These are phyloP conservation scores for Neopelma chrysocephalum DNA, from an alignment of 2,797 vertebrate species.

Conservation along the genomic window DNA sequence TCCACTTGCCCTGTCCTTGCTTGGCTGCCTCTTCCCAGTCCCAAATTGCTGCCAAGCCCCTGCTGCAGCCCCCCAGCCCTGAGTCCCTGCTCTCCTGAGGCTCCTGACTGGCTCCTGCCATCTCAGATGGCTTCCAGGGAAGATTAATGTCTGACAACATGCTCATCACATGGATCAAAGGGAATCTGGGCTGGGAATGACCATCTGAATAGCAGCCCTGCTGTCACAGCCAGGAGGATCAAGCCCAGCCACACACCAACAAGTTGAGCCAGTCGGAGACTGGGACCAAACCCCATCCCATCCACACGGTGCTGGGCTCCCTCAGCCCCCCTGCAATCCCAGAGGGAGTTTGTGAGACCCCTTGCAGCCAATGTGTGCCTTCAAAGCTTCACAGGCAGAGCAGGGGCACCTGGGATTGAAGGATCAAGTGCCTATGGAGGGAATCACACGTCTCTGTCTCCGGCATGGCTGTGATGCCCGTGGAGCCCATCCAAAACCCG, in stretches of 20 bases:
- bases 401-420: rapidly evolving
- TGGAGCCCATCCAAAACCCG: background rate
- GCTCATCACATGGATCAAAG: background rate
- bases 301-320: background rate
- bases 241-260: rapidly evolving
- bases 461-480: background rate
- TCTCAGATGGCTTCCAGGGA: background rate
- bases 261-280: rapidly evolving
- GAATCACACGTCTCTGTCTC: background rate
- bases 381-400: background rate
- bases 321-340: background rate
- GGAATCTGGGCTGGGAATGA: background rate
- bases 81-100: background rate
- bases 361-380: background rate
- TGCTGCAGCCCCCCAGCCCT: rapidly evolving
- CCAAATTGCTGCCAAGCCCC: background rate
- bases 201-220: rapidly evolving
- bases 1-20: background rate
- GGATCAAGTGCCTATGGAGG: constrained; percentile 66
- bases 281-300: background rate
- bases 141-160: rapidly evolving
- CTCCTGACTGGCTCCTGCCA: background rate
- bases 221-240: rapidly evolving
- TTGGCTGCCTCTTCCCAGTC: background rate
- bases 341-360: background rate